These are phyloP conservation scores for Himantopus leucocephalus DNA, from an alignment of 2,113 vertebrate species.

Conservation along the genomic window DNA sequence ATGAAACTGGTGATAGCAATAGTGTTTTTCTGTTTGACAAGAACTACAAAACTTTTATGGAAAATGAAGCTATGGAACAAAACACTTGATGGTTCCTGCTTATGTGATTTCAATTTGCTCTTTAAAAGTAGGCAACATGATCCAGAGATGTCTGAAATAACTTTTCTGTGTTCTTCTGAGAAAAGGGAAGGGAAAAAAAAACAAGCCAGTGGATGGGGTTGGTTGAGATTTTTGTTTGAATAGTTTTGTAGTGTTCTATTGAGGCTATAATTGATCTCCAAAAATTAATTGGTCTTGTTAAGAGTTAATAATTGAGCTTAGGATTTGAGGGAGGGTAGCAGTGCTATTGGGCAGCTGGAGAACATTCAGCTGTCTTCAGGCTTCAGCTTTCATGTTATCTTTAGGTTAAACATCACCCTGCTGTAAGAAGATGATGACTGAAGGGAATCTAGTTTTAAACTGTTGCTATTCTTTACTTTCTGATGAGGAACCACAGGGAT, in stretches of 20 bases:
- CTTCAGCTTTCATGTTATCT: not conserved
- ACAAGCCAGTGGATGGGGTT: not conserved
- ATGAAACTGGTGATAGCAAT: not conserved
- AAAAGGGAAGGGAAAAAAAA: not conserved
- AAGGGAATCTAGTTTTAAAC: not conserved
- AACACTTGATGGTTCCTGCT: constrained; percentile 1
- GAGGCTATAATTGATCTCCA: not conserved
- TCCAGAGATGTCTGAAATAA: not conserved
- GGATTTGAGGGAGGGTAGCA: not conserved
- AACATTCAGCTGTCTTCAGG: not conserved
- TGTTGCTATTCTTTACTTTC: not conserved
- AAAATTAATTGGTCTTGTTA: not conserved
- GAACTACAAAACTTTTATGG: not conserved
- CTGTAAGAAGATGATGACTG: not conserved
- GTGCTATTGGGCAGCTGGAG: not conserved
- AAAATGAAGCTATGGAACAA: not conserved
- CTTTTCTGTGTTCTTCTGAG: not conserved
- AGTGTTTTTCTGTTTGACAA: constrained; percentile 15
- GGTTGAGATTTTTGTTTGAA: not conserved
- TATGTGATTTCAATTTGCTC: not conserved
- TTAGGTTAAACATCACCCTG: not conserved
- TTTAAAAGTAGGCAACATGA: not conserved
- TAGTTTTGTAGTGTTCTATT: not conserved
- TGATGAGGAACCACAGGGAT: not conserved
- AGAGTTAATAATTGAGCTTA: not conserved